Evolutionary conservation across 2,888 invertebrate genomes (phyloP).

Genomic region (Eupithecia pulchellata): DNA sequence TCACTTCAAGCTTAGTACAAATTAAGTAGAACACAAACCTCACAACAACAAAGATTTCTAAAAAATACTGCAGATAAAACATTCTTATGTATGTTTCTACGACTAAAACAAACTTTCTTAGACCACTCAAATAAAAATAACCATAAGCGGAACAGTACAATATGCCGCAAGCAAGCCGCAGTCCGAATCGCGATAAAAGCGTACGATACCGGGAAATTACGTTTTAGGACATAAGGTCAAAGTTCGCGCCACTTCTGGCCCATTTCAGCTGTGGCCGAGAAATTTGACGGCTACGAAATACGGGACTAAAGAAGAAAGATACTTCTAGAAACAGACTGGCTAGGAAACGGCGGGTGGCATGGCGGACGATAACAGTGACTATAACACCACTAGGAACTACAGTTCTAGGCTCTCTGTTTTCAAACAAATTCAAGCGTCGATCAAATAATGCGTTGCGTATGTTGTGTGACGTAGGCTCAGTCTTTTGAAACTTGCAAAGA

Average conservation of each 20-base stretch:
- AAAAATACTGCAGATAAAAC: background rate
- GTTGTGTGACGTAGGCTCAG: too few relatives aligned
- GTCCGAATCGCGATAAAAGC: slow-evolving; percentile 23
- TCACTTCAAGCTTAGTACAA: background rate
- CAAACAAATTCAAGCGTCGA: too few relatives aligned
- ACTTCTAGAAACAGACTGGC: background rate
- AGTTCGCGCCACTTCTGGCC: slow-evolving; percentile 35
- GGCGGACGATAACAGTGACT: too few relatives aligned
- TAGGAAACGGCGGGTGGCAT: too few relatives aligned
- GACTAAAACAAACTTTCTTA: background rate
- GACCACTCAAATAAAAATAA: slow-evolving; percentile 3
- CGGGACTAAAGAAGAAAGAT: background rate
- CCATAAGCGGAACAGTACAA: background rate
- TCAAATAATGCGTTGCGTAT: too few relatives aligned
- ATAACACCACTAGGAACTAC: too few relatives aligned
- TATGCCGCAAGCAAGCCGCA: slow-evolving; percentile 21
- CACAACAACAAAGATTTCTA: background rate
- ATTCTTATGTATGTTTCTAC: background rate
- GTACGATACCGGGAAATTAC: slow-evolving; percentile 34
- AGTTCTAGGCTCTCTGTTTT: too few relatives aligned
- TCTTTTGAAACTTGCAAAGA: too few relatives aligned
- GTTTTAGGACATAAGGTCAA: slow-evolving; percentile 39
- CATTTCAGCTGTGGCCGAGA: slow-evolving; percentile 24
- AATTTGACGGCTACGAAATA: background rate
- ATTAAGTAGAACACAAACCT: background rate